Base-by-base conservation (phyloP, 2,888 invertebrate genomes). In the Dendrolimus houi region DNA sequence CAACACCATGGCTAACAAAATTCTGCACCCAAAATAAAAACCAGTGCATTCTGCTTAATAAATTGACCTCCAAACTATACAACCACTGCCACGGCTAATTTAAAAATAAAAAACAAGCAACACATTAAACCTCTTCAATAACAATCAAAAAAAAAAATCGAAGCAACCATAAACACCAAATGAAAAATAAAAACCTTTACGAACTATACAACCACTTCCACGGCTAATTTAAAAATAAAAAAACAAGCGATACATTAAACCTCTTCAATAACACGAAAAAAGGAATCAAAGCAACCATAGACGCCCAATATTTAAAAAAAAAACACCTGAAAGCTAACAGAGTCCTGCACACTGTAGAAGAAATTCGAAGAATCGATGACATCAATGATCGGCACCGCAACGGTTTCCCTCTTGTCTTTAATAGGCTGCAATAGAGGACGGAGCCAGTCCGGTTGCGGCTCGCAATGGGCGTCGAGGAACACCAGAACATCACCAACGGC, bases 361-460 rank as follows among this genome's bases (percentile, higher is more conserved):
- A 98, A 92, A 55, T 93, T 95, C 65, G 93, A 92, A 62, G 96
- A 95, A 79, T 96, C 96, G 68, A 99, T 97, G 58, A 96, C 95
- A 87, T 99, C 99, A 65, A 99, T 99, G 68, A 98, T 96, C 54
- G 99, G 99, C 70, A 98, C 96, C 57, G 98, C 91, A 9, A 98
- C 96, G 9, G 96, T 94, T 41, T 93, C 94, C 0, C 67, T 96
- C 47, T 96, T 93, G 65, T 96, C 94, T 82, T 95, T 95, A 74
- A 99, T 95, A 59, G 64, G 67, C 56, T 68, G 64, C 52, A 99
- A 89, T 57, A 99, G 84, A 0, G 99, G 99, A 75, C 98, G 96
- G 62, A 98, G 92, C 97, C 97, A 98, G 68, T 94, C 93, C 53
- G 85, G 83, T 62, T 94, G 94, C 6, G 93, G 94, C 91, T 98